Base-by-base conservation (phyloP, 2,113 vertebrate species). In the Platanista minor region DNA sequence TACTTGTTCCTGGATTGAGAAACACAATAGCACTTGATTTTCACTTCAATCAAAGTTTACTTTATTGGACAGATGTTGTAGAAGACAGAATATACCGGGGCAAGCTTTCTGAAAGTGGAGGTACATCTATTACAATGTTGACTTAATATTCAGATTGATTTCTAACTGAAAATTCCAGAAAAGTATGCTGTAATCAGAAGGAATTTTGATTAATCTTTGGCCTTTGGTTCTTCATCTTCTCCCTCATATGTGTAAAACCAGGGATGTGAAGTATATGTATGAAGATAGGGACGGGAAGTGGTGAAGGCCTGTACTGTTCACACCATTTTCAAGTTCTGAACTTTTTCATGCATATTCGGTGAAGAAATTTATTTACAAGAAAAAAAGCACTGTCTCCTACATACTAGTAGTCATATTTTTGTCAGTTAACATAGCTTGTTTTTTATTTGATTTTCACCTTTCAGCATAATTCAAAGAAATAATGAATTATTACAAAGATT, bases 31-130 rank as follows among this genome's bases (percentile, higher is more conserved):
- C 99, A 25, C 98, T 99, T 91, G 99, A 99, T 98, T 99, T 99
- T 98, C 99, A 99, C 97, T 99, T 99, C 98, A 99, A 98, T 98
- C 99, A 98, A 98, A 99, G 99, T 98, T 99, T 99, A 72, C 99
- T 99, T 27, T 99, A 99, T 97, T 99, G 99, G 99, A 99, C 99
- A 64, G 99, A 99, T 96, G 99, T 99, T 98, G 99, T 99, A 87
- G 99, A 99, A 98, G 99, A 99, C 98, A 99, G 99, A 98, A 99
- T 99, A 98, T 99, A 99, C 98, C 98, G 99, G 91, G 99, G 99
- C 92, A 99, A 99, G 66, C 99, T 99, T 94, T 99, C 99, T 13
- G 99, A 99, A 86, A 99, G 98, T 71, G 99, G 99, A 98, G 99
- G 99, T 99, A 99, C 6, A 18, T 62, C 95, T 43, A 29, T 43